Evolutionary conservation across 2,888 invertebrate species (phyloP).

Genomic region (Mythimna lalbum): DNA sequence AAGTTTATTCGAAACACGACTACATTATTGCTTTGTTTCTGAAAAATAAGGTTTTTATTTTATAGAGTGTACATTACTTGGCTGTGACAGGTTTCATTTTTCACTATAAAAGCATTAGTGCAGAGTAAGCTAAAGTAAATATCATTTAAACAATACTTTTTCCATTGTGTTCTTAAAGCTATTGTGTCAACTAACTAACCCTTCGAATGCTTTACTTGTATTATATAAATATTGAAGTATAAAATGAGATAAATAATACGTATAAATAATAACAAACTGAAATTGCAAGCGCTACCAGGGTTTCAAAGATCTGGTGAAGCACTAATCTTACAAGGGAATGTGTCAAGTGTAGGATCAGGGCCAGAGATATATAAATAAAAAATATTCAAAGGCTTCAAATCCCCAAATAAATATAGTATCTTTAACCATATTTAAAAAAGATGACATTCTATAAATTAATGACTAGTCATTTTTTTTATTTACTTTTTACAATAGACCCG

Average conservation of each 20-base stretch:
- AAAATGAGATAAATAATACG: conserved; percentile 19
- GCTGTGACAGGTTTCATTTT: conserved; percentile 34
- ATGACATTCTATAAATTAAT: too few species aligned
- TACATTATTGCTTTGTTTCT: conserved; percentile 44
- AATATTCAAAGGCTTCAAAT: conserved; percentile 43
- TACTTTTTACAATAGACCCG: not conserved
- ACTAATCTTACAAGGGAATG: conserved; percentile 48
- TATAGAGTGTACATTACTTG: conserved; percentile 21
- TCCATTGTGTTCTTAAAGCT: conserved; percentile 32
- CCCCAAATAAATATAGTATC: conserved; percentile 41
- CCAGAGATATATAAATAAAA: conserved; percentile 28
- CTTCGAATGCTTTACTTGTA: conserved; percentile 8
- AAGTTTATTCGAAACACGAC: conserved; percentile 21
- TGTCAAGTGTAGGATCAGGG: conserved; percentile 58
- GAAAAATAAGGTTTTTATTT: conserved; percentile 40
- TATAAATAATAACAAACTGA: conserved; percentile 32
- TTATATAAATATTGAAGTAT: conserved; percentile 12
- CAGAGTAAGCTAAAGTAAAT: conserved; percentile 45
- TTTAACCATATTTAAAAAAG: too few species aligned
- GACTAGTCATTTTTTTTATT: not conserved
- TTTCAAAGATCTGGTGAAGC: conserved; percentile 49
- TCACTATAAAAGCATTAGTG: conserved; percentile 42
- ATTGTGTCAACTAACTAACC: conserved; percentile 46
- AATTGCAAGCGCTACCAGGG: conserved; percentile 65
- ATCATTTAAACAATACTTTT: conserved; percentile 13